Evolutionary conservation across 2,888 invertebrate genomes (phyloP).

Genomic region (Nysson spinosus): DNA sequence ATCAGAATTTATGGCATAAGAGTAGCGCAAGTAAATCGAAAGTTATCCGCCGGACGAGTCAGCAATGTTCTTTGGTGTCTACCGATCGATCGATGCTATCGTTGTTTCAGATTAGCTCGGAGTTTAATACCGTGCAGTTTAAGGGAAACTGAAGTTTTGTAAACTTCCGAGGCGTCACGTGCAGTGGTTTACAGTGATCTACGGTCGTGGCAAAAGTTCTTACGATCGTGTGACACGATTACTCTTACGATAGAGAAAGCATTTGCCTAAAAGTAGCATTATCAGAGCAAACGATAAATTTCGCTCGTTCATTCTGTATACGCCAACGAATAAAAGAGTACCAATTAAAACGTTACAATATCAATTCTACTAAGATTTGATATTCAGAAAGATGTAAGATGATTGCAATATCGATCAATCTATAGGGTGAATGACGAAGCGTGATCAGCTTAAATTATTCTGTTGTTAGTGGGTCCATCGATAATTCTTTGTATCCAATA

Average conservation of each 20-base stretch:
- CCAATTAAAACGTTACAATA: constrained; percentile 39
- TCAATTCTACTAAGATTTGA: constrained; percentile 17
- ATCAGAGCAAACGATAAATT: constrained; percentile 43
- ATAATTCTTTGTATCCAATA: too few relatives aligned
- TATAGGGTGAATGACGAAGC: too few relatives aligned
- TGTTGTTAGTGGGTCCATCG: too few relatives aligned
- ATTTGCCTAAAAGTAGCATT: constrained; percentile 30
- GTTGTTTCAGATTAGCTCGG: constrained; percentile 29
- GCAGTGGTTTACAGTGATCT: constrained; percentile 58
- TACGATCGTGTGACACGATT: constrained; percentile 55
- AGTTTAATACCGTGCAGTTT: constrained; percentile 51
- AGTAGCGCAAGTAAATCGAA: constrained; percentile 3
- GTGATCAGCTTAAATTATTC: too few relatives aligned
- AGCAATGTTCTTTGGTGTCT: constrained; percentile 26
- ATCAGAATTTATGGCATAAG: constrained; percentile 20
- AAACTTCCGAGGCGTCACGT: constrained; percentile 54
- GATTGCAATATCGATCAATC: too few relatives aligned
- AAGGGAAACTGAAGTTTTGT: constrained; percentile 52
- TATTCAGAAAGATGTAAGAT: too few relatives aligned
- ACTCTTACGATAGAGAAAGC: constrained; percentile 33
- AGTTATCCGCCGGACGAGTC: neutral
- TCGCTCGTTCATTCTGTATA: constrained; percentile 11
- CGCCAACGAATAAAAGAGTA: constrained; percentile 10
- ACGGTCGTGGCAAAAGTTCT: constrained; percentile 49
- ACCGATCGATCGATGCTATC: constrained; percentile 28